These are phyloP conservation scores for Chironomus riparius DNA, from an alignment of 2,888 invertebrate species.

Conservation along the genomic window DNA sequence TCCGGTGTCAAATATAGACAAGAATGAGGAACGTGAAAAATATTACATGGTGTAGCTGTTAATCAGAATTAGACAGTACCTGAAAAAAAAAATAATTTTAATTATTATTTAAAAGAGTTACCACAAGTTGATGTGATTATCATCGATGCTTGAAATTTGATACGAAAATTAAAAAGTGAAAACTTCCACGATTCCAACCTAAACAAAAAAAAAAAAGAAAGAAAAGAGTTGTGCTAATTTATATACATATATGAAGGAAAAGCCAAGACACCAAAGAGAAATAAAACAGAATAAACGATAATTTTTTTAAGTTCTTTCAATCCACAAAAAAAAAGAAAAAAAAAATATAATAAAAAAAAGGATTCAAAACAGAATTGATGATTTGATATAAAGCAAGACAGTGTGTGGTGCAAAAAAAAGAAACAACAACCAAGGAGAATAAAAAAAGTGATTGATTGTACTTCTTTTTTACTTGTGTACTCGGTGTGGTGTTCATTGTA, in stretches of 20 bases:
- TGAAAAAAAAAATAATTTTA: too few species aligned
- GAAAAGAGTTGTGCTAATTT: neutral
- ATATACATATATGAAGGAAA: too few species aligned
- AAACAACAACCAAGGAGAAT: neutral
- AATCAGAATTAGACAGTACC: neutral
- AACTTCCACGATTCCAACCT: too few species aligned
- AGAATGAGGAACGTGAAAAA: neutral
- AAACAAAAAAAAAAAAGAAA: neutral
- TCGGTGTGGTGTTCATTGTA: neutral
- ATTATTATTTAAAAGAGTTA: neutral
- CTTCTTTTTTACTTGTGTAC: neutral
- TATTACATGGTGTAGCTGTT: too few species aligned
- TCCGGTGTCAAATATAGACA: too few species aligned
- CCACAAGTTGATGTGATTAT: neutral
- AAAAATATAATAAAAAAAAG: neutral
- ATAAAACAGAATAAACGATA: neutral
- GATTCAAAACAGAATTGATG: conserved; percentile 25
- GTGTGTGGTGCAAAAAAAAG: conserved; percentile 20
- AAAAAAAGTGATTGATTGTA: conserved; percentile 21
- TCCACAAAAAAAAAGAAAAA: neutral
- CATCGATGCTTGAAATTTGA: neutral
- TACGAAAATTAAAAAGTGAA: too few species aligned
- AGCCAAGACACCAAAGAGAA: too few species aligned
- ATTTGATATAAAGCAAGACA: conserved; percentile 13
- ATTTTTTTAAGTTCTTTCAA: neutral